phyloP scores from a whole-genome alignment of 2,113 vertebrate genomes.

The Morone saxatilis region DNA sequence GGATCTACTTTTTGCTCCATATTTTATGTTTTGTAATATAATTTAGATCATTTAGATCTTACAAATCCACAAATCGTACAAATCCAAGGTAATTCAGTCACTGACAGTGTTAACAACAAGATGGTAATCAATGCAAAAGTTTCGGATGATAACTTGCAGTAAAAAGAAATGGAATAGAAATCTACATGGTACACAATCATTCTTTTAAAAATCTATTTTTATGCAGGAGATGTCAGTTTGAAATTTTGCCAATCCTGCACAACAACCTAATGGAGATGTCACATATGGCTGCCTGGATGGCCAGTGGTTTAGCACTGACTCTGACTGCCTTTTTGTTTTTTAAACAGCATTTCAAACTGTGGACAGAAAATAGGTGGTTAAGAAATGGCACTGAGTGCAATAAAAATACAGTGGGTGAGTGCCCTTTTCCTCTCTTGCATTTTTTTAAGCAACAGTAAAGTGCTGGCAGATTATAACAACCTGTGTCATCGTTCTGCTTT shows the following conservation, averaged over 20 bases:
- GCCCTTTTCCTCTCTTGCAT: conserved; percentile 16
- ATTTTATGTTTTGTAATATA: not conserved
- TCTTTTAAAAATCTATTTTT: not conserved
- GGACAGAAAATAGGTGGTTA: conserved; percentile 21
- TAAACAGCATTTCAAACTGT: conserved; percentile 8
- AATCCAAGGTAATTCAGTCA: not conserved
- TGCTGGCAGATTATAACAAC: conserved; percentile 49
- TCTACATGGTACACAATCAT: not conserved
- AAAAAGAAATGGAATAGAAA: not conserved
- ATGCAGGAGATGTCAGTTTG: not conserved
- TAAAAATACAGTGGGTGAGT: conserved; percentile 31
- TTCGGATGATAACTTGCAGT: not conserved
- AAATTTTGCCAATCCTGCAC: conserved; percentile 3
- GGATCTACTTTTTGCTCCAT: not conserved
- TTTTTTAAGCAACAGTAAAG: conserved; percentile 37
- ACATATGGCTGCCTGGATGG: conserved; percentile 4
- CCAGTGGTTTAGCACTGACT: not conserved
- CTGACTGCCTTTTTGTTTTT: conserved; percentile 29
- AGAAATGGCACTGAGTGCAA: conserved; percentile 34
- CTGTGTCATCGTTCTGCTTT: conserved; percentile 33
- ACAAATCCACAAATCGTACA: too few species aligned
- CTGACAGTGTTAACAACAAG: not conserved
- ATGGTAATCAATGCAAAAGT: not conserved
- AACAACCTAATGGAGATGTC: conserved; percentile 24
- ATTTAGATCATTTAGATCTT: not conserved